Evolutionary conservation across 2,797 vertebrate species (phyloP), one percentile per base, ranked within the genome.

Genomic region (Numenius phaeopus): DNA sequence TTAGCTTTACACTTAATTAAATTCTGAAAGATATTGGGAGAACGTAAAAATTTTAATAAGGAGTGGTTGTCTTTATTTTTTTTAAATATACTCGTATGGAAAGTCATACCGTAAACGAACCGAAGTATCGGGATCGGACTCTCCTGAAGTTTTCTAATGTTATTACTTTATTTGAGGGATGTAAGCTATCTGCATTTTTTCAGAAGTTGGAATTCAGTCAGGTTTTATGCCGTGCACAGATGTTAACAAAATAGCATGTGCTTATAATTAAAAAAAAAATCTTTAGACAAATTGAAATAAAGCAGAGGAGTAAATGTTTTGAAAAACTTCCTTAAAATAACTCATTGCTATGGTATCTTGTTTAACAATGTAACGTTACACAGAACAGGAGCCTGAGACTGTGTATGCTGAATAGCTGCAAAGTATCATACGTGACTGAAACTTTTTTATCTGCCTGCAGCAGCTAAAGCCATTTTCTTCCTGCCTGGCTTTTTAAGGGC

Each of bases 231-330:
- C 85, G 46, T 83, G 84, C 93, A 93, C 96, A 97, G 97, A 97
- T 97, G 95, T 96, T 98, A 97, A 94, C 89, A 97, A 97, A 97
- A 96, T 93, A 97, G 95, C 98, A 97, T 97, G 93, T 98, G 98
- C 97, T 97, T 98, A 98, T 98, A 98, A 98, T 98, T 98, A 95
- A 96, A 93, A 94, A 96, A 97, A 96, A 98, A 97, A 97, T 97
- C 98, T 98, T 98, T 98, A 98, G 98, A 98, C 98, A 98, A 98
- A 98, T 98, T 98, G 98, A 98, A 98, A 98, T 98, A 98, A 98
- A 98, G 95, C 98, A 98, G 98, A 97, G 98, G 98, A 98, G 98
- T 98, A 98, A 98, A 98, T 98, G 98, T 98, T 99, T 98, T 98
- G 98, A 98, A 95, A 98, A 98, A 98, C 97, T 98, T 98, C 98